Base-by-base conservation (phyloP, 2,797 vertebrate genomes). In the Antrozous pallidus region DNA sequence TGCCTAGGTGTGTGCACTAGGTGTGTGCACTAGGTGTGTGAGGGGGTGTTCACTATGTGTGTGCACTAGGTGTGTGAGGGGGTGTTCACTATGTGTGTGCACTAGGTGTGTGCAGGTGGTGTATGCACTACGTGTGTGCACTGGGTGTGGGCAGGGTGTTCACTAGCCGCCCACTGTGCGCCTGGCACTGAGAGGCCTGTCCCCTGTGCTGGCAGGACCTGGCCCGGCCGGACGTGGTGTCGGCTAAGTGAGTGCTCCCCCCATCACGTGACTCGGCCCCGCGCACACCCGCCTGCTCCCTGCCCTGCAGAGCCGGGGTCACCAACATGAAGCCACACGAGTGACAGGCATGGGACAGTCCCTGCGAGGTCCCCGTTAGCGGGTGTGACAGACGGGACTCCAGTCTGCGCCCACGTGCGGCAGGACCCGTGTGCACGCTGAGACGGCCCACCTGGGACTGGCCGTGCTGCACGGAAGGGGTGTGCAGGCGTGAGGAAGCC, bases 301-400 rank as follows among this genome's bases (percentile, higher is more conserved):
- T 24, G 24, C 26, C 56, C 56, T 13, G 56, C 26, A 13, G 56
- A 61, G 56, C 56, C 14, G 56, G 31, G 56, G 22, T 61, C 56
- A 31, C 11, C 56, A 58, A 5, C 56, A 12, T 58, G 56, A 58
- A 58, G 56, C 56, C 56, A 11, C 26, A 28, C 12, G 56, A 31
- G 26, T 14, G 56, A 13, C 12, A 13, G 26, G 56, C 56, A 22
- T 3, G 16, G 58, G 73, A 40, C 5, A 1, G 1, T 20, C 9
- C 0, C 11, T 8, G 56, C 26, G 56, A 61, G 56, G 26, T 13
- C 56, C 26, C 47, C 26, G n/a, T 1, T 13, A 3, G 47, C 69
- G 0, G n/a, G 77, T 7, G n/a, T 1, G 0, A 61, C 0, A 0
- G 56, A n/a, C 9, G 0, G 17, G 5, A n/a, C 6, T 69, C 33